phyloP scores from a whole-genome alignment of 2,888 invertebrate species.

The Drosophila monieri region DNA sequence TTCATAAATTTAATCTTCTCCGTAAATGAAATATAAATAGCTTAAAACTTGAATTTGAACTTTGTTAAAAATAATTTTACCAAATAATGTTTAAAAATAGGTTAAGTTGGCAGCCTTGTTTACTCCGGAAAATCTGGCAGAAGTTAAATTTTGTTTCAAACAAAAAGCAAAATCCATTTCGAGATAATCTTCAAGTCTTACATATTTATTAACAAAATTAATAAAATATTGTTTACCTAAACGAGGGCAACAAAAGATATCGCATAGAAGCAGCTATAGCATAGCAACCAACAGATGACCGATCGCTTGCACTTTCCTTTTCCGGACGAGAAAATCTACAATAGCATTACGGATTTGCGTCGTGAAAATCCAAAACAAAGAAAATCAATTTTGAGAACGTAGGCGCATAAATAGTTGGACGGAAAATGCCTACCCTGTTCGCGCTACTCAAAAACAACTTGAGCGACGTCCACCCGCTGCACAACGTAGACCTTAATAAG shows the following conservation, averaged over 20 bases:
- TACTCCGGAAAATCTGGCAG: slow-evolving; percentile 1
- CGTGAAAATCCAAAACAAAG: slow-evolving; percentile 26
- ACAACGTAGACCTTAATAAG: slow-evolving; percentile 85
- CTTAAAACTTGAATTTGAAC: too few species aligned
- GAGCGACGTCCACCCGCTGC: slow-evolving; percentile 85
- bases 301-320: slow-evolving; percentile 1
- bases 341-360: not conserved
- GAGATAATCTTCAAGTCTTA: not conserved
- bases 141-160: not conserved
- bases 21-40: too few species aligned
- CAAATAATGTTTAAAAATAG: not conserved
- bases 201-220: not conserved
- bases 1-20: too few species aligned
- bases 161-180: not conserved
- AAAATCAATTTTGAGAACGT: slow-evolving; percentile 19
- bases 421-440: slow-evolving; percentile 73
- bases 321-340: not conserved
- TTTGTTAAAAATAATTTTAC: not conserved
- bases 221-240: not conserved
- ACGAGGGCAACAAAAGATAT: not conserved
- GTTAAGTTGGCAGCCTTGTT: not conserved
- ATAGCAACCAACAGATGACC: not conserved
- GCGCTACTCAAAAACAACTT: slow-evolving; percentile 84
- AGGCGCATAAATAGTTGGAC: slow-evolving; percentile 25
- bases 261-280: not conserved